Conservation (phyloP, 2,797 vertebrate genomes). For the Manis pentadactyla region DNA sequence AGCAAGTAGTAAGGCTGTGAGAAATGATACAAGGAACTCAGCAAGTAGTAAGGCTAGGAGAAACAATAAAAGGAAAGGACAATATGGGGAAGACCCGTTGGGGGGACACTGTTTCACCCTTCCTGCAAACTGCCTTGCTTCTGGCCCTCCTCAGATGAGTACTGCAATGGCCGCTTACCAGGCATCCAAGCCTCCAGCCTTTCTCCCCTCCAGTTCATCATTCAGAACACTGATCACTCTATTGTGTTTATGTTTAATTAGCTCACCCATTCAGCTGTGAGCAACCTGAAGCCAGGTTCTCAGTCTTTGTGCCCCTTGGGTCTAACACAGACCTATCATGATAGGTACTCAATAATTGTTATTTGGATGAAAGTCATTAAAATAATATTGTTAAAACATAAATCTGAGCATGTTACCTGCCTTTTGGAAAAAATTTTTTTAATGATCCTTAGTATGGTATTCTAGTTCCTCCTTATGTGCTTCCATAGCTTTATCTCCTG, state of each 20-base stretch:
- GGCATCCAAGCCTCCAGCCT: background rate
- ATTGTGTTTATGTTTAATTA: background rate
- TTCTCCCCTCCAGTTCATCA: background rate
- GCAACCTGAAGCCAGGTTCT: background rate
- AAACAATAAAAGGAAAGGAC: background rate
- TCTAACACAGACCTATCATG: background rate
- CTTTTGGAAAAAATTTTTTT: background rate
- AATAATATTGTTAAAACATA: conserved; percentile 39
- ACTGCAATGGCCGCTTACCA: background rate
- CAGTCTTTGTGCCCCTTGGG: background rate
- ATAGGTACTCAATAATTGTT: background rate
- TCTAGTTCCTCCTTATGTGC: background rate
- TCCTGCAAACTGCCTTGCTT: background rate
- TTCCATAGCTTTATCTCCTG: background rate
- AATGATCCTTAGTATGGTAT: background rate
- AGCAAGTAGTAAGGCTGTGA: background rate
- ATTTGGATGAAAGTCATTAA: conserved; percentile 15
- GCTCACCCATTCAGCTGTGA: background rate
- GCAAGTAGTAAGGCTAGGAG: background rate
- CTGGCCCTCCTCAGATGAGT: background rate
- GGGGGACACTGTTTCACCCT: background rate
- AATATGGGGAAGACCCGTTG: background rate
- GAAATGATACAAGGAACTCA: background rate
- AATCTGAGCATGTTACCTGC: background rate
- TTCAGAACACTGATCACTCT: background rate